These are phyloP conservation scores for Plecturocebus donacophilus DNA, from an alignment of 2,113 vertebrate species.

Conservation along the genomic window DNA sequence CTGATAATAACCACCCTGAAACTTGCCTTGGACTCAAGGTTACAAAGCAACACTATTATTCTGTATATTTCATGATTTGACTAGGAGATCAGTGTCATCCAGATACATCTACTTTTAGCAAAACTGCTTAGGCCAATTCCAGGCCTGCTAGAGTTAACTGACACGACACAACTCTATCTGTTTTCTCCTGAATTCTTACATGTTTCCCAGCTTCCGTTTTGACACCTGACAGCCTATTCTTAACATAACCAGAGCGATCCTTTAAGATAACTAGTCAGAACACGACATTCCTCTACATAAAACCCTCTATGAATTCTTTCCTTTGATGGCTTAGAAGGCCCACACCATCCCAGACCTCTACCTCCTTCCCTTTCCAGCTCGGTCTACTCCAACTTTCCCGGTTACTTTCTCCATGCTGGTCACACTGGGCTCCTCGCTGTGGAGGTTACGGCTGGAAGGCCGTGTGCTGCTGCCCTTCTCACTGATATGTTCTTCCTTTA, in stretches of 20 bases:
- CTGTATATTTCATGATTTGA: not conserved
- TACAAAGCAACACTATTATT: not conserved
- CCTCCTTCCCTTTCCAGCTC: not conserved
- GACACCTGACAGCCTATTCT: not conserved
- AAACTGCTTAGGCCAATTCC: not conserved
- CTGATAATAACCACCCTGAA: not conserved
- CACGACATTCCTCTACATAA: not conserved
- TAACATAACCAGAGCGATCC: not conserved
- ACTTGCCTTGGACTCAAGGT: not conserved
- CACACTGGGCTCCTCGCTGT: not conserved
- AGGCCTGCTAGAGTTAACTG: not conserved
- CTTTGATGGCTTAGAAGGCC: not conserved
- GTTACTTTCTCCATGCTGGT: not conserved
- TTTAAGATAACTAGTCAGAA: not conserved
- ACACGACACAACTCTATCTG: too few relatives aligned
- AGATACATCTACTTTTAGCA: not conserved
- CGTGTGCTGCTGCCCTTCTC: not conserved
- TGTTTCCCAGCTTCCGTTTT: not conserved
- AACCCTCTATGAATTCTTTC: not conserved
- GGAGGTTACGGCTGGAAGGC: not conserved
- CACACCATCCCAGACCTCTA: too few relatives aligned
- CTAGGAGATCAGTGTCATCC: not conserved
- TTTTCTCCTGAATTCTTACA: not conserved
- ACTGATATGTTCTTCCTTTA: accelerated
- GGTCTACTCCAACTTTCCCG: not conserved